phyloP scores from a whole-genome alignment of 2,888 invertebrate genomes.

The Patella caerulea region DNA sequence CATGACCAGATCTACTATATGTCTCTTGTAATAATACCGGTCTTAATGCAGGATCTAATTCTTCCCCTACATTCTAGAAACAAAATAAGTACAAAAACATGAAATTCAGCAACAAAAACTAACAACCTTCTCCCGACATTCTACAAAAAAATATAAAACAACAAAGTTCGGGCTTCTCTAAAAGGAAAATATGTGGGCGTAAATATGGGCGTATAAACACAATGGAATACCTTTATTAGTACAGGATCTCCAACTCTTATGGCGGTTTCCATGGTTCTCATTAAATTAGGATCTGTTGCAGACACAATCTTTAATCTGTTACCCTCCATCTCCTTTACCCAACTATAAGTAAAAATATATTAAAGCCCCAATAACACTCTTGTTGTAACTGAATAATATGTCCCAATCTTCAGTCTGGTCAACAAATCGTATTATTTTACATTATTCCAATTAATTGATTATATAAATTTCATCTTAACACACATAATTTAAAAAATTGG shows the following conservation, averaged over 20 bases:
- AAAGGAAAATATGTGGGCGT: too few species aligned
- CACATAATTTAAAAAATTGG: too few species aligned
- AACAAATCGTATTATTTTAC: too few species aligned
- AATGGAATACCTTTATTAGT: conserved; percentile 59
- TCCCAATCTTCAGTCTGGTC: too few species aligned
- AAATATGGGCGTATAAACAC: not conserved
- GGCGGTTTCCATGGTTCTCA: conserved; percentile 69
- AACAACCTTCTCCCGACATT: not conserved
- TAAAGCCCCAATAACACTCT: too few species aligned
- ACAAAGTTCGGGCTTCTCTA: not conserved
- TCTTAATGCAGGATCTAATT: conserved; percentile 68
- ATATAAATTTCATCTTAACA: too few species aligned
- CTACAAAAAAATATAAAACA: not conserved
- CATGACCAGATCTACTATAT: conserved; percentile 62
- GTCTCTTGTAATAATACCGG: conserved; percentile 69
- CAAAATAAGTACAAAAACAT: conserved; percentile 8
- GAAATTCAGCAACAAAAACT: not conserved
- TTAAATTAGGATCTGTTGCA: conserved; percentile 66
- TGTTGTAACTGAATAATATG: too few species aligned
- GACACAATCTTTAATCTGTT: conserved; percentile 58
- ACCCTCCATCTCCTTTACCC: conserved; percentile 67
- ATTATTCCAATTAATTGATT: too few species aligned
- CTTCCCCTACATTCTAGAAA: conserved; percentile 67
- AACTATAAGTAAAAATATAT: conserved; percentile 47
- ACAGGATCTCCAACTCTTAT: conserved; percentile 70